Conservation (phyloP, 2,113 vertebrate genomes). For the Euleptes europaea region DNA sequence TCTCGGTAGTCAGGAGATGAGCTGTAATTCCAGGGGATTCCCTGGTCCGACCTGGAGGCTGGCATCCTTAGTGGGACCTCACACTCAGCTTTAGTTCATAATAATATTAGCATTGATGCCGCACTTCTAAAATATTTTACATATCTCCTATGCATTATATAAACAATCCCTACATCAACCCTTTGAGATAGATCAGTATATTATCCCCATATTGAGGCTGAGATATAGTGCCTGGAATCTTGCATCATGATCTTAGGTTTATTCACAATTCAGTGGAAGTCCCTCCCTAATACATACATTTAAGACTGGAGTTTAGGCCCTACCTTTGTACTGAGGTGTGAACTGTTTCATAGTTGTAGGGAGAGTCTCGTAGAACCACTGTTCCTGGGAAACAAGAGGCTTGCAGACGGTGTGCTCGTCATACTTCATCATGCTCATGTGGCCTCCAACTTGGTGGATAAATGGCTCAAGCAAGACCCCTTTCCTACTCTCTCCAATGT, state of each 20-base stretch:
- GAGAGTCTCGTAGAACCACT: slow-evolving; percentile 77
- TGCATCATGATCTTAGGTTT: neutral
- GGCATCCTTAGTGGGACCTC: no score
- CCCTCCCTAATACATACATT: neutral
- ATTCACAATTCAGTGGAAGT: neutral
- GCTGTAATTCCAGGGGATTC: no score
- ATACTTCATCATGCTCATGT: slow-evolving; percentile 76
- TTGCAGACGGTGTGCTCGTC: slow-evolving; percentile 78
- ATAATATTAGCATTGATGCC: no score
- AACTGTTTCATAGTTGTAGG: slow-evolving; percentile 76
- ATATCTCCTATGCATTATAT: no score
- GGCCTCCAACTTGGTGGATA: slow-evolving; percentile 79
- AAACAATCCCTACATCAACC: no score
- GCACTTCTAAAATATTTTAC: no score
- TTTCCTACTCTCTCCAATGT: neutral
- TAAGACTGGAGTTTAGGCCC: neutral
- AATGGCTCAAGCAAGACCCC: slow-evolving; percentile 75
- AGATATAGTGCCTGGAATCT: neutral
- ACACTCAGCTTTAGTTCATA: no score
- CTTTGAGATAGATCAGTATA: no score
- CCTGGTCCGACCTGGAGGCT: no score
- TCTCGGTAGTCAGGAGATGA: no score
- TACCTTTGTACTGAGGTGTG: slow-evolving; percentile 82
- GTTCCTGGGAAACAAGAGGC: slow-evolving; percentile 74
- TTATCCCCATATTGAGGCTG: no score